These are phyloP conservation scores for Linepithema humile DNA, from an alignment of 1,140 invertebrate species.

Conservation along the genomic window DNA sequence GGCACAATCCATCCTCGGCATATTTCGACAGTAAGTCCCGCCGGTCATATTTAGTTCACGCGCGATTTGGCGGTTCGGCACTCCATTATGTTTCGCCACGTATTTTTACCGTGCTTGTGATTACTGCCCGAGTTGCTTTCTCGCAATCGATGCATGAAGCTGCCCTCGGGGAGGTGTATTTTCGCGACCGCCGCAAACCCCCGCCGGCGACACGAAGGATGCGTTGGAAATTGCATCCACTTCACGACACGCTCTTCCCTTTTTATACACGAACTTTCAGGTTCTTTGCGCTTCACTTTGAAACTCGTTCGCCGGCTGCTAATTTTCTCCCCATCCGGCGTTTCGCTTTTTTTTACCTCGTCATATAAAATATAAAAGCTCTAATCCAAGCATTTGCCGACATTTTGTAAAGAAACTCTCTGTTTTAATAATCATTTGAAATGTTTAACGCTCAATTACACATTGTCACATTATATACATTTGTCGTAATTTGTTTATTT, in stretches of 20 bases:
- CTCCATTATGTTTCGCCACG: not conserved
- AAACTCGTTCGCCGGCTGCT: not conserved
- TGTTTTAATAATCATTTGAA: not conserved
- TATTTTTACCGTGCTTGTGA: not conserved
- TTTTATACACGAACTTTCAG: not conserved
- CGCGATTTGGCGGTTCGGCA: not conserved
- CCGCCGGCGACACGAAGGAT: too few species aligned
- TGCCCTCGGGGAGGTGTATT: not conserved
- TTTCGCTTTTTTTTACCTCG: not conserved
- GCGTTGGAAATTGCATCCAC: conserved; percentile 6
- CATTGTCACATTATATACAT: too few species aligned
- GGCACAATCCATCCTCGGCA: not conserved
- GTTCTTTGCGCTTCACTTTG: not conserved
- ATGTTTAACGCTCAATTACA: too few species aligned
- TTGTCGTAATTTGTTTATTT: too few species aligned
- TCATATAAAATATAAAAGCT: not conserved
- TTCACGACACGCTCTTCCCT: not conserved
- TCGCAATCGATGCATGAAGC: not conserved
- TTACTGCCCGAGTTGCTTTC: not conserved
- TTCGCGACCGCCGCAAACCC: too few species aligned
- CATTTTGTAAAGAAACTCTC: not conserved
- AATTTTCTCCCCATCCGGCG: not conserved
- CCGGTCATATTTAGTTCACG: not conserved
- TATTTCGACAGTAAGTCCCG: not conserved
- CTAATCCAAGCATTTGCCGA: too few species aligned